These are phyloP conservation scores for Philopotamus ludificatus DNA, from an alignment of 1,140 invertebrate genomes.

Conservation along the genomic window DNA sequence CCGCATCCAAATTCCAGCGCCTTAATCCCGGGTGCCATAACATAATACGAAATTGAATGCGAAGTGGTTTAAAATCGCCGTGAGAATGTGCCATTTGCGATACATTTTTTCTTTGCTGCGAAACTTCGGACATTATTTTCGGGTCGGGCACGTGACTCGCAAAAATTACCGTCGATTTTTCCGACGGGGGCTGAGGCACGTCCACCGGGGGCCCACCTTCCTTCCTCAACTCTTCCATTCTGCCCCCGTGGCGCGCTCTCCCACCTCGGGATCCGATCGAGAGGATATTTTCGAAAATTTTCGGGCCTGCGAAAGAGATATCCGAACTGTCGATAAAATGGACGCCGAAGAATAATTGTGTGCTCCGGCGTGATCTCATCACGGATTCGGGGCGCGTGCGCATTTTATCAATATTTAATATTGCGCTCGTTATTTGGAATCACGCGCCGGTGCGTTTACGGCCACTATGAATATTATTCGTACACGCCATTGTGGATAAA, in stretches of 20 bases:
- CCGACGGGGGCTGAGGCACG: conserved; percentile 7
- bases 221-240: conserved; percentile 7
- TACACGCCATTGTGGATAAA: not conserved
- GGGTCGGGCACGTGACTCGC: conserved; percentile 38
- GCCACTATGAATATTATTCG: not conserved
- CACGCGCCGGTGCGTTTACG: no score
- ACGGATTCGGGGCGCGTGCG: not conserved
- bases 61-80: no score
- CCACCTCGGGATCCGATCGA: not conserved
- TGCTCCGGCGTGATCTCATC: conserved; percentile 2
- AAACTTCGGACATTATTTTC: conserved; percentile 41
- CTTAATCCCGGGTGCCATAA: no score
- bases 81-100: conserved; percentile 40
- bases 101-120: conserved; percentile 34
- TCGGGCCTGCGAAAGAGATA: conserved; percentile 15
- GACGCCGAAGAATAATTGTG: not conserved
- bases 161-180: conserved; percentile 35
- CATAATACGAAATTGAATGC: no score
- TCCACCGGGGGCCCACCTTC: conserved; percentile 21
- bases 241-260: not conserved
- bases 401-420: not conserved
- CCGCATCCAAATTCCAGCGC: no score
- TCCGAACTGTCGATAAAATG: conserved; percentile 12
- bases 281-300: conserved; percentile 17
- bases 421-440: not conserved